Conservation (phyloP, 2,888 invertebrate genomes). For the Aphodius granarius region DNA sequence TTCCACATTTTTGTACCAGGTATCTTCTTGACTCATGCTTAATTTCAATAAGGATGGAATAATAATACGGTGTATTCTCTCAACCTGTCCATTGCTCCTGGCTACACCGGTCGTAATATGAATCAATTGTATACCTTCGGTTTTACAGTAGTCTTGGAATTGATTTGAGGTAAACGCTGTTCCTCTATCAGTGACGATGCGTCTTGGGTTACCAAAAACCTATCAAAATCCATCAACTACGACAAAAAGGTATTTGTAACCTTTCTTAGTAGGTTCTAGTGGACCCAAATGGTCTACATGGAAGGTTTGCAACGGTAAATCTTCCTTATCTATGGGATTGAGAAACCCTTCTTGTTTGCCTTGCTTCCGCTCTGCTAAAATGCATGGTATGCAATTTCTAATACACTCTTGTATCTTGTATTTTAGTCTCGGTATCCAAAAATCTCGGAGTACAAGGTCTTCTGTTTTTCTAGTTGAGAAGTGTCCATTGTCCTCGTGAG, state of each 20-base stretch:
- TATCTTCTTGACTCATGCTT: background rate
- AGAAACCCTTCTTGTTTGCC: slow-evolving; percentile 34
- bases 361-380: slow-evolving; percentile 33
- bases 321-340: slow-evolving; percentile 33
- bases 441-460: slow-evolving; percentile 27
- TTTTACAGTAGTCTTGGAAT: slow-evolving; percentile 44
- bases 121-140: slow-evolving; percentile 42
- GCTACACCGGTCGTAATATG: slow-evolving; percentile 15
- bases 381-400: slow-evolving; percentile 34
- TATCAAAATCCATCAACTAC: slow-evolving; percentile 40
- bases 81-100: slow-evolving; percentile 27
- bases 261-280: slow-evolving; percentile 34
- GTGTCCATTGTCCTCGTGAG: slow-evolving; percentile 44
- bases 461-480: slow-evolving; percentile 36
- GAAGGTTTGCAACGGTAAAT: slow-evolving; percentile 34
- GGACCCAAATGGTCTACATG: slow-evolving; percentile 41
- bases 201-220: slow-evolving; percentile 34
- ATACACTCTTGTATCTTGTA: slow-evolving; percentile 31
- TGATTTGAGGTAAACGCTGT: slow-evolving; percentile 46
- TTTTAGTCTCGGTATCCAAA: slow-evolving; percentile 30
- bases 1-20: background rate
- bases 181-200: slow-evolving; percentile 37
- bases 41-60: slow-evolving; percentile 14
- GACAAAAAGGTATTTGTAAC: slow-evolving; percentile 34
- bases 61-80: slow-evolving; percentile 22